A percentile compares a stretch with the other conserved stretches of the same genome.
Evolutionary conservation across 2,797 vertebrate species (phyloP).

Genomic region (Aplochiton taeniatus): DNA sequence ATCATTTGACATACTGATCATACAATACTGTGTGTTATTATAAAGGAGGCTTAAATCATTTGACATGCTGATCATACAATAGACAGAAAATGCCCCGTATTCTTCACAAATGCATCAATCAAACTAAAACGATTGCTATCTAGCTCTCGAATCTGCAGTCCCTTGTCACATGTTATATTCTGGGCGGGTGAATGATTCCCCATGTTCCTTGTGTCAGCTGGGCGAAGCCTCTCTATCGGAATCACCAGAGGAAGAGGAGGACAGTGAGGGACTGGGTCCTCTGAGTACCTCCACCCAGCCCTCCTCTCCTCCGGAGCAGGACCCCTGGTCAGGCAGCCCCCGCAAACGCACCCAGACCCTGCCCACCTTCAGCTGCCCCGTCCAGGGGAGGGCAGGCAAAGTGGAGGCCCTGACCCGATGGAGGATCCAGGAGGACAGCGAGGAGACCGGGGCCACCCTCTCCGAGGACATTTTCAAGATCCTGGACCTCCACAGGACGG

Average conservation of each 20-base stretch:
- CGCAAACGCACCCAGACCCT: slow-evolving; percentile 95
- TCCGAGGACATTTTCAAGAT: slow-evolving; percentile 89
- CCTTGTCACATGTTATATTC: no score
- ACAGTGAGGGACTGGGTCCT: slow-evolving; percentile 55
- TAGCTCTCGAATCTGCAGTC: no score
- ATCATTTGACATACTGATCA: no score
- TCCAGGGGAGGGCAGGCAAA: slow-evolving; percentile 54
- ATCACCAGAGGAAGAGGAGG: slow-evolving; percentile 73
- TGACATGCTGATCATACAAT: no score
- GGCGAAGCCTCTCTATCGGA: slow-evolving; percentile 66
- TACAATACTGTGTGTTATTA: no score
- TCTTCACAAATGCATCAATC: no score
- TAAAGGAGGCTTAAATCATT: no score
- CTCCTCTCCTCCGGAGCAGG: slow-evolving; percentile 16
- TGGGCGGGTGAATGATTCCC: not conserved
- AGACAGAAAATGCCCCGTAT: no score
- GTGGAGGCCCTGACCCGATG: slow-evolving; percentile 62
- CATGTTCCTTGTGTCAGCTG: slow-evolving; percentile 40
- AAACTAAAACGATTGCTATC: no score
- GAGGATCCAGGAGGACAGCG: slow-evolving; percentile 63
- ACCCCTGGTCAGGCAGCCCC: slow-evolving; percentile 67
- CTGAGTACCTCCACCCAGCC: slow-evolving; percentile 3
- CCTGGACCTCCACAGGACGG: slow-evolving; percentile 74
- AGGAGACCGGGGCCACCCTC: slow-evolving; percentile 77
- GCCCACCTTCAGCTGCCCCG: slow-evolving; percentile 77